These are phyloP conservation scores for Sandelia bainsii DNA, from an alignment of 2,797 vertebrate species.

Conservation along the genomic window DNA sequence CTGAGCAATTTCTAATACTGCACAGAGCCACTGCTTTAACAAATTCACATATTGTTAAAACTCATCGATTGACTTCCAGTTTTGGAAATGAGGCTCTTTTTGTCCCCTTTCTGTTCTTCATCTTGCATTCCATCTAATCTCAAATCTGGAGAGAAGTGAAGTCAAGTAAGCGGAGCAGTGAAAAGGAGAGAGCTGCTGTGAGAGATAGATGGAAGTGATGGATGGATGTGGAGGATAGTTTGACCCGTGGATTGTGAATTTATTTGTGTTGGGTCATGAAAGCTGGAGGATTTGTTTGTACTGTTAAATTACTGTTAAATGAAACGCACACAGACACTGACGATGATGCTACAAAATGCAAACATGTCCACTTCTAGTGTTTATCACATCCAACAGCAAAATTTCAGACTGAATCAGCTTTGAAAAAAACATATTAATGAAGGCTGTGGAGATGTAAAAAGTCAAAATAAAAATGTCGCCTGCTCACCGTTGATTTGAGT, in stretches of 20 bases:
- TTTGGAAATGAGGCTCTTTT: constrained; percentile 13
- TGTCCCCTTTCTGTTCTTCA: constrained; percentile 39
- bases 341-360: not conserved
- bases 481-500: not conserved
- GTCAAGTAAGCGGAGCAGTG: constrained; percentile 18
- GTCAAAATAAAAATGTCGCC: too few species aligned
- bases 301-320: not conserved
- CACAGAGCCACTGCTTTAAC: constrained; percentile 14
- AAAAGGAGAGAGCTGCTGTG: constrained; percentile 23
- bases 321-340: not conserved
- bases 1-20: constrained; percentile 2
- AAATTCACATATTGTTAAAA: not conserved
- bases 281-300: not conserved
- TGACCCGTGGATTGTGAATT: constrained; percentile 14
- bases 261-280: not conserved
- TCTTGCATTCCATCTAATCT: constrained; percentile 58
- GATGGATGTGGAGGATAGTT: constrained; percentile 1
- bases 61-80: not conserved
- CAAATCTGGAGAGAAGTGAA: constrained; percentile 49
- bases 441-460: not conserved
- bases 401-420: not conserved
- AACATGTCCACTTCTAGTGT: not conserved
- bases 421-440: not conserved
- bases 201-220: constrained; percentile 11
- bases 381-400: not conserved